These are phyloP conservation scores for Sebastes matsubarae DNA, from an alignment of 2,797 vertebrate species.

Conservation along the genomic window DNA sequence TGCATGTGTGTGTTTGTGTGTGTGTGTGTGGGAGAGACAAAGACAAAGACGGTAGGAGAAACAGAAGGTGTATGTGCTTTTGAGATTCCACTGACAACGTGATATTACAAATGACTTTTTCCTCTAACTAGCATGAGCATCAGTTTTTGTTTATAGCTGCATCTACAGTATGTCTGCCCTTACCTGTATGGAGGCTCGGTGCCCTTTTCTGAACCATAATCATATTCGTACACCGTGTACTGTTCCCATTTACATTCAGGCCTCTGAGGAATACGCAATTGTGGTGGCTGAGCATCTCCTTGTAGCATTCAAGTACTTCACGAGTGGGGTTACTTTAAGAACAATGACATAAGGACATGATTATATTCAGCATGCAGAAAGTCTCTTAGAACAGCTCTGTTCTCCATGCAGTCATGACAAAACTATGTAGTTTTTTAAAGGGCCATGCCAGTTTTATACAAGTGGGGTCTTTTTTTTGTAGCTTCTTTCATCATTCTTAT, in stretches of 20 bases:
- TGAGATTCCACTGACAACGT: constrained; percentile 58
- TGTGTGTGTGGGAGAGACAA: not conserved
- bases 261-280: constrained; percentile 41
- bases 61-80: constrained; percentile 48
- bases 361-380: constrained; percentile 23
- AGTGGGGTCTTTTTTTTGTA: not conserved
- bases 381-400: constrained; percentile 1
- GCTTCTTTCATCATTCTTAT: too few species aligned
- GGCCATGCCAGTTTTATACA: not conserved
- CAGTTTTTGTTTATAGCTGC: constrained; percentile 59
- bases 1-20: not conserved
- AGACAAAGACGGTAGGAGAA: constrained; percentile 34
- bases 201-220: constrained; percentile 59
- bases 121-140: constrained; percentile 47
- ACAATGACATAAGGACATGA: constrained; percentile 29
- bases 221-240: constrained; percentile 36
- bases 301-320: constrained; percentile 38
- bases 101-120: constrained; percentile 57
- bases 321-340: constrained; percentile 51
- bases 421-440: not conserved
- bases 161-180: constrained; percentile 42
- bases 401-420: not conserved
- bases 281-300: constrained; percentile 47
- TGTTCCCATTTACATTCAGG: constrained; percentile 50
- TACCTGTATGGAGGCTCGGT: constrained; percentile 36